A percentile compares a stretch with the other conserved stretches of the same genome.
Evolutionary conservation across 2,888 invertebrate species (phyloP).

Genomic region (Baccha elongata): DNA sequence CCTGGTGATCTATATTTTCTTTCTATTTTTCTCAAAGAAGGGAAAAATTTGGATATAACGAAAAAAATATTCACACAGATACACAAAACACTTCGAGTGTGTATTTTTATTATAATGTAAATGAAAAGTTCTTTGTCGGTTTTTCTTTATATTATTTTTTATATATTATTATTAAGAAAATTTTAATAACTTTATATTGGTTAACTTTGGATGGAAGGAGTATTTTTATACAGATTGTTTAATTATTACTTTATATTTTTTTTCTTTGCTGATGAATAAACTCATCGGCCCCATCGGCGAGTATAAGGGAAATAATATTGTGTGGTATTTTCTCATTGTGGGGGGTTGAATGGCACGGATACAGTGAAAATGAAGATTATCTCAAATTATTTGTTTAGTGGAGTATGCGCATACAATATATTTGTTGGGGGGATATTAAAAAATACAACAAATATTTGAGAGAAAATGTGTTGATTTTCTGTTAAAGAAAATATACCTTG

Average conservation of each 20-base stretch:
- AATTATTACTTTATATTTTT: background rate
- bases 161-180: slow-evolving; percentile 47
- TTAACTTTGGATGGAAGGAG: background rate
- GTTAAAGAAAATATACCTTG: background rate
- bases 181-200: slow-evolving; percentile 15
- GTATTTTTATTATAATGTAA: background rate
- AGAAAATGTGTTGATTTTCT: background rate
- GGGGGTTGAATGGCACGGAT: slow-evolving; percentile 45
- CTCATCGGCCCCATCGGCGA: slow-evolving; percentile 10
- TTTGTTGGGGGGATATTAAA: background rate
- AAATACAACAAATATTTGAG: background rate
- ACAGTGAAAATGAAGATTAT: slow-evolving; percentile 34
- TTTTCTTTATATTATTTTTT: slow-evolving; percentile 12
- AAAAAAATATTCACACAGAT: slow-evolving; percentile 56
- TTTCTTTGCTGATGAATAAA: background rate
- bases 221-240: slow-evolving; percentile 17
- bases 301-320: slow-evolving; percentile 26
- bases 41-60: slow-evolving; percentile 45
- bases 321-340: slow-evolving; percentile 37
- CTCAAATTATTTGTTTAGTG: background rate
- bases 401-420: slow-evolving; percentile 36
- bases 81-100: slow-evolving; percentile 49
- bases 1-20: slow-evolving; percentile 67
- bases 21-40: slow-evolving; percentile 33
- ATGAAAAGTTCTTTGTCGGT: slow-evolving; percentile 29